phyloP scores from a whole-genome alignment of 2,888 invertebrate species.

The Apoda limacodes region DNA sequence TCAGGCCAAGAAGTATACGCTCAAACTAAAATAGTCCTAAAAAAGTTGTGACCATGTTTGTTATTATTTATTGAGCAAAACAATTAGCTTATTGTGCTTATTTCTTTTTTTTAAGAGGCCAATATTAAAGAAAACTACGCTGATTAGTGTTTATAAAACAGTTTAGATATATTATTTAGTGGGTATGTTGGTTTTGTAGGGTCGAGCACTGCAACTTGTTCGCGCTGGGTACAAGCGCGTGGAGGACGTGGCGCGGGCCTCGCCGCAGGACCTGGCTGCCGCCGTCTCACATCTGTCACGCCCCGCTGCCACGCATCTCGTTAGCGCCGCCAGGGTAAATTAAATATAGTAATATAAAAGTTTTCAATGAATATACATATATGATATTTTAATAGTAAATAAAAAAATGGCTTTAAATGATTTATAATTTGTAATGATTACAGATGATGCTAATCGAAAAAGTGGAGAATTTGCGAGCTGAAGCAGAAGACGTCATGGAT shows the following conservation, averaged over 20 bases:
- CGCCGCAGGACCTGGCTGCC: conserved; percentile 70
- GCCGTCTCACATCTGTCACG: conserved; percentile 77
- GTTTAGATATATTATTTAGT: too few relatives aligned
- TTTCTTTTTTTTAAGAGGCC: too few relatives aligned
- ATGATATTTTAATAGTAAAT: too few relatives aligned
- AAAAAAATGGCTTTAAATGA: too few relatives aligned
- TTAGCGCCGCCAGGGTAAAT: conserved; percentile 87
- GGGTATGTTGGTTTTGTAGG: conserved; percentile 57
- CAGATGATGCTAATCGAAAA: conserved; percentile 86
- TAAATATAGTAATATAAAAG: background rate
- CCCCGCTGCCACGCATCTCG: conserved; percentile 82
- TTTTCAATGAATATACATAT: too few relatives aligned
- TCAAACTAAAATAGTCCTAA: too few relatives aligned
- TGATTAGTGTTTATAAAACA: too few relatives aligned
- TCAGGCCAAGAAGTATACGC: too few relatives aligned
- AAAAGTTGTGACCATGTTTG: too few relatives aligned
- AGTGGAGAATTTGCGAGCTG: conserved; percentile 88
- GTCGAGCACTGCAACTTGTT: conserved; percentile 85
- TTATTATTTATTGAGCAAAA: too few relatives aligned
- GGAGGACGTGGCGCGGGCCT: conserved; percentile 80
- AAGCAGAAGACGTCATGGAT: conserved; percentile 81
- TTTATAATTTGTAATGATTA: conserved; percentile 25
- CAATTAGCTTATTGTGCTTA: too few relatives aligned
- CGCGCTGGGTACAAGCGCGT: conserved; percentile 85
- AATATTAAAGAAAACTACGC: too few relatives aligned